Percentiles rank a stretch among this genome's conserved stretches.
phyloP scores from a whole-genome alignment of 2,797 vertebrate species.

The Gambusia yucatana region DNA sequence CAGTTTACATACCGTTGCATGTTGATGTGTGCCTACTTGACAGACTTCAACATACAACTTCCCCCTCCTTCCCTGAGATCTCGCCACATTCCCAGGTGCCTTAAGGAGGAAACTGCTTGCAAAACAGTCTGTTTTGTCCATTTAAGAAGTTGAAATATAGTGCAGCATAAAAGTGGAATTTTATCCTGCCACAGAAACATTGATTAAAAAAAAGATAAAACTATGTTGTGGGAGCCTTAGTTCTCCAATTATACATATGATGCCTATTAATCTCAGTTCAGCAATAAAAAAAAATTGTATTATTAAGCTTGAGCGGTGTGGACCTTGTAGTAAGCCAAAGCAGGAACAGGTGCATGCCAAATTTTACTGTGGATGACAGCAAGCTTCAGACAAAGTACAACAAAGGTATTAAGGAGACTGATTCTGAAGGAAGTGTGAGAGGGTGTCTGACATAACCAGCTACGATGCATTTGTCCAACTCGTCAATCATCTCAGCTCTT shows the following conservation, averaged over 20 bases:
- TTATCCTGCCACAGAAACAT: constrained; percentile 17
- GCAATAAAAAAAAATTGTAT: constrained; percentile 15
- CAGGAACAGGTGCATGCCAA: constrained; percentile 70
- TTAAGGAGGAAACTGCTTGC: background rate
- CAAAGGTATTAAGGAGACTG: constrained; percentile 47
- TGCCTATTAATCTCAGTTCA: constrained; percentile 27
- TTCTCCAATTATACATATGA: background rate
- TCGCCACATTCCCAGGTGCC: constrained; percentile 10
- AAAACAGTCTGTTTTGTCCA: background rate
- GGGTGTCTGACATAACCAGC: constrained; percentile 58
- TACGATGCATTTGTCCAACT: constrained; percentile 59
- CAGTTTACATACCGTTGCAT: background rate
- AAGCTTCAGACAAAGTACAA: constrained; percentile 30
- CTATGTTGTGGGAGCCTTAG: background rate
- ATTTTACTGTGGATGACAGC: constrained; percentile 41
- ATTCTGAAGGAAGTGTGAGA: constrained; percentile 45
- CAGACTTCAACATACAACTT: constrained; percentile 20
- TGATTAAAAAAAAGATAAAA: constrained; percentile 15
- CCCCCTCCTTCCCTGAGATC: constrained; percentile 34
- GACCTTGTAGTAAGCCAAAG: constrained; percentile 48
- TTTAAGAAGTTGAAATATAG: constrained; percentile 8
- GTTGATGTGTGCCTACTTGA: constrained; percentile 51
- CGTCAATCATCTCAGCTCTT: constrained; percentile 59
- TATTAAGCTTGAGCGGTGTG: constrained; percentile 58
- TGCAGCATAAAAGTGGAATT: background rate